These are phyloP conservation scores for Cryptophagus acutangulus DNA, from an alignment of 2,888 invertebrate genomes.

Conservation along the genomic window DNA sequence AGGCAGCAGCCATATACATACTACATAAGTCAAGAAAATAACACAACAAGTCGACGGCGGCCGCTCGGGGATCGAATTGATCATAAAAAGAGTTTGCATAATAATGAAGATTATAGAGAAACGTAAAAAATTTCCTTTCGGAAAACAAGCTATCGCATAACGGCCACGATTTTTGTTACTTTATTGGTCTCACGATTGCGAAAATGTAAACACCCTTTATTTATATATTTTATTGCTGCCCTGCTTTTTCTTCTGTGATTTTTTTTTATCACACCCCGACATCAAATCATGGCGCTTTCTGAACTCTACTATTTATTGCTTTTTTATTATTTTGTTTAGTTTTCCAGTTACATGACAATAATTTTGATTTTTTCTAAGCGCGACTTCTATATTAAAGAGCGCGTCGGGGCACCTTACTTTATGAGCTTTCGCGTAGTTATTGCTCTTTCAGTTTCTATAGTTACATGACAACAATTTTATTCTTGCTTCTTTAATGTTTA, in stretches of 20 bases:
- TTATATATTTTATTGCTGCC: constrained; percentile 27
- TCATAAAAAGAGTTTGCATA: constrained; percentile 26
- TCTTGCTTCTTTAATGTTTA: too few species aligned
- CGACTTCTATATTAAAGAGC: too few species aligned
- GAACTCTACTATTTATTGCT: too few species aligned
- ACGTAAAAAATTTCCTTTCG: constrained; percentile 17
- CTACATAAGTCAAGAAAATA: constrained; percentile 34
- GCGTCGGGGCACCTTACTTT: too few species aligned
- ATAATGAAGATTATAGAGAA: constrained; percentile 18
- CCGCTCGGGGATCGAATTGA: neutral
- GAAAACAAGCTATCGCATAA: constrained; percentile 22
- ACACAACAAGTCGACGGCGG: constrained; percentile 21
- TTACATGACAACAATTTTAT: too few species aligned
- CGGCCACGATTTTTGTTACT: constrained; percentile 16
- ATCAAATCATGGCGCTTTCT: constrained; percentile 4
- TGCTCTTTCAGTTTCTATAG: too few species aligned
- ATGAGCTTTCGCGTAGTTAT: too few species aligned
- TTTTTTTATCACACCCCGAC: neutral
- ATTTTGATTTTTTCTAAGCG: too few species aligned
- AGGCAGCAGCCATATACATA: constrained; percentile 20
- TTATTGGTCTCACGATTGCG: constrained; percentile 21
- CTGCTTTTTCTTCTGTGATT: constrained; percentile 10
- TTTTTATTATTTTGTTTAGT: too few species aligned
- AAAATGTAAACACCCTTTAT: constrained; percentile 29
- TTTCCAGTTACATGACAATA: too few species aligned